phyloP scores from a whole-genome alignment of 2,797 vertebrate species.

The Anableps anableps region DNA sequence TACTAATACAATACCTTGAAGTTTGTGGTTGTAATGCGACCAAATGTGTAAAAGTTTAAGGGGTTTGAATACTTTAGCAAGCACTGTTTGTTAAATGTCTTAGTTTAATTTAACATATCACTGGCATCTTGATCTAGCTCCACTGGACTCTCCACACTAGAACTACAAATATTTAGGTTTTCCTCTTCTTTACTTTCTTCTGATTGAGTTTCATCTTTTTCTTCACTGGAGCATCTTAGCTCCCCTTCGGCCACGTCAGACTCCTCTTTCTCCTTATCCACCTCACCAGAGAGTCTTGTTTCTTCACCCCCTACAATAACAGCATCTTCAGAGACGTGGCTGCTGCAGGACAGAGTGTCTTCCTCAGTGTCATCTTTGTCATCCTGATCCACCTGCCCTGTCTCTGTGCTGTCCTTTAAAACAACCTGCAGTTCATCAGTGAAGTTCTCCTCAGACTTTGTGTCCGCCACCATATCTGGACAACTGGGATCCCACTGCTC shows the following conservation, averaged over 20 bases:
- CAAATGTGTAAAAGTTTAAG: background rate
- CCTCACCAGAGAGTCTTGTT: background rate
- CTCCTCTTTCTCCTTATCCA: background rate
- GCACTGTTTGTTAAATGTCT: background rate
- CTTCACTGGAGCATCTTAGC: slow-evolving; percentile 25
- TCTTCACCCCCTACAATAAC: slow-evolving; percentile 66
- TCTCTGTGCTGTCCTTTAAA: slow-evolving; percentile 21
- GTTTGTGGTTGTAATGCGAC: background rate
- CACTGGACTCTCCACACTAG: slow-evolving; percentile 6
- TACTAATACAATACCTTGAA: background rate
- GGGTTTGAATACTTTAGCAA: background rate
- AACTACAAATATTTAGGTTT: slow-evolving; percentile 7
- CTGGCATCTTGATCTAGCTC: slow-evolving; percentile 3
- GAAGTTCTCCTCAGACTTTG: background rate
- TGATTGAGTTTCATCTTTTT: slow-evolving; percentile 12
- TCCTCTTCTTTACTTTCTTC: slow-evolving; percentile 19
- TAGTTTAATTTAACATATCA: background rate
- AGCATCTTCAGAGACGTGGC: slow-evolving; percentile 74
- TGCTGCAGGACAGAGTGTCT: slow-evolving; percentile 75
- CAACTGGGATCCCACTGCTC: slow-evolving; percentile 71
- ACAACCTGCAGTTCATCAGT: slow-evolving; percentile 19
- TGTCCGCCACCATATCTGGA: slow-evolving; percentile 14
- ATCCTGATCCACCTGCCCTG: slow-evolving; percentile 19
- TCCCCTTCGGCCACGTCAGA: slow-evolving; percentile 13
- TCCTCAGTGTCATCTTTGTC: slow-evolving; percentile 54